These are phyloP conservation scores for Capitella teleta DNA, from an alignment of 1,140 invertebrate genomes.

Conservation along the genomic window DNA sequence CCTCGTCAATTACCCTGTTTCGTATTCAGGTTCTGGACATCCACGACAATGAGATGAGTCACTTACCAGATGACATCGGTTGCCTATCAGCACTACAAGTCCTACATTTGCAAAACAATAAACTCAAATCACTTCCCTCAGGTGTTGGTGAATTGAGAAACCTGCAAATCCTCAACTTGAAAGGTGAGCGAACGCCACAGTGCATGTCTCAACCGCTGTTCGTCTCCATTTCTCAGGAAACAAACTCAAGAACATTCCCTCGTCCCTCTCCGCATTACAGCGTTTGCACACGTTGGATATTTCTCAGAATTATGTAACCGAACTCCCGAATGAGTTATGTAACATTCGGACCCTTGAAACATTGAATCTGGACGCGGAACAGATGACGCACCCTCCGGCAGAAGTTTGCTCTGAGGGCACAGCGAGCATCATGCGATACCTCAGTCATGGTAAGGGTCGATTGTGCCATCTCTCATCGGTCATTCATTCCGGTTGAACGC, in stretches of 20 bases:
- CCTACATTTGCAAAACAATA: conserved; percentile 61
- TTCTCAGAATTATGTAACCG: conserved; percentile 20
- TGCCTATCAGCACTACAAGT: conserved; percentile 50
- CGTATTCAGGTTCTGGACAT: conserved; percentile 53
- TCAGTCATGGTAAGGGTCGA: conserved; percentile 35
- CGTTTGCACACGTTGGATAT: conserved; percentile 23
- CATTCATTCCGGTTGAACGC: too few species aligned
- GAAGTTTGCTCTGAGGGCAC: conserved; percentile 49
- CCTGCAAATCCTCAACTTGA: conserved; percentile 32
- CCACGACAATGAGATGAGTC: conserved; percentile 56
- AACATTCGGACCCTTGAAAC: conserved; percentile 23
- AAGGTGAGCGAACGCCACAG: conserved; percentile 18
- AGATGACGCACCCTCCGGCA: conserved; percentile 52
- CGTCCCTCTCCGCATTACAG: conserved; percentile 23
- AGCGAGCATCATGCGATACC: conserved; percentile 55
- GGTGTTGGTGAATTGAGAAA: conserved; percentile 51
- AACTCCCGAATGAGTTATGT: conserved; percentile 19
- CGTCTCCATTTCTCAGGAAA: conserved; percentile 22
- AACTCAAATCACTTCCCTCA: conserved; percentile 53
- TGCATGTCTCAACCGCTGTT: not conserved
- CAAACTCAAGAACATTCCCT: conserved; percentile 28
- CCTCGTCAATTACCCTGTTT: not conserved
- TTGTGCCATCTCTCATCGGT: not conserved
- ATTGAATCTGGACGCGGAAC: conserved; percentile 51
- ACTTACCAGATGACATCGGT: conserved; percentile 56